Percentiles rank a stretch among this genome's conserved stretches.
Conservation (phyloP, 2,113 vertebrate species). For the Electrona antarctica region DNA sequence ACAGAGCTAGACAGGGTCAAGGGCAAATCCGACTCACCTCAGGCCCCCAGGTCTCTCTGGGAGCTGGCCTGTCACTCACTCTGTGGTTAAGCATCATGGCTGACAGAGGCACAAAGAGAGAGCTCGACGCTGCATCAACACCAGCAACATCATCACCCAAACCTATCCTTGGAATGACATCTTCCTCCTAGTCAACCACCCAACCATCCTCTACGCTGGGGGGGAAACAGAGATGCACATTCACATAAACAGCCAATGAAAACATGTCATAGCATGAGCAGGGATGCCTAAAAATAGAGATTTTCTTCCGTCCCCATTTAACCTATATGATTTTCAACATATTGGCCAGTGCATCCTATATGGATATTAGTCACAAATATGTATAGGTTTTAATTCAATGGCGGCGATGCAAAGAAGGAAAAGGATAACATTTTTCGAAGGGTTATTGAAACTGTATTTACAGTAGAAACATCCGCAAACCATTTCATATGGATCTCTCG, state of each 20-base stretch:
- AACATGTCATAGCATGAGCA: slow-evolving; percentile 59
- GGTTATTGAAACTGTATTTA: slow-evolving; percentile 37
- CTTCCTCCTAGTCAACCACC: slow-evolving; percentile 68
- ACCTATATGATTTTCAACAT: neutral
- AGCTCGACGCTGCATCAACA: slow-evolving; percentile 71
- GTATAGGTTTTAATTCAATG: slow-evolving; percentile 47
- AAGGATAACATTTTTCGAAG: slow-evolving; percentile 16
- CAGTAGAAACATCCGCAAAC: slow-evolving; percentile 31
- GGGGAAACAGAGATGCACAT: slow-evolving; percentile 28
- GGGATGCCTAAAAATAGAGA: slow-evolving; percentile 62
- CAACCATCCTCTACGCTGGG: slow-evolving; percentile 54
- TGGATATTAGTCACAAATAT: slow-evolving; percentile 48
- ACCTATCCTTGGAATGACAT: slow-evolving; percentile 74
- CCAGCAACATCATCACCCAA: slow-evolving; percentile 72
- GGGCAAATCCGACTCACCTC: slow-evolving; percentile 77
- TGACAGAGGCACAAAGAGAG: slow-evolving; percentile 75
- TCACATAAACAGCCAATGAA: slow-evolving; percentile 60
- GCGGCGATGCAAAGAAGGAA: too few relatives aligned
- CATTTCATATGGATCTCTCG: slow-evolving; percentile 38
- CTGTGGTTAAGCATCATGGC: slow-evolving; percentile 72
- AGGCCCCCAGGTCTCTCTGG: slow-evolving; percentile 64
- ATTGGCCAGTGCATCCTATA: neutral
- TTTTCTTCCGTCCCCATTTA: neutral
- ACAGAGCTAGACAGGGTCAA: slow-evolving; percentile 73
- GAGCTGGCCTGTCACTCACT: slow-evolving; percentile 72